phyloP scores from a whole-genome alignment of 2,113 vertebrate species.

The Isichthys henryi region DNA sequence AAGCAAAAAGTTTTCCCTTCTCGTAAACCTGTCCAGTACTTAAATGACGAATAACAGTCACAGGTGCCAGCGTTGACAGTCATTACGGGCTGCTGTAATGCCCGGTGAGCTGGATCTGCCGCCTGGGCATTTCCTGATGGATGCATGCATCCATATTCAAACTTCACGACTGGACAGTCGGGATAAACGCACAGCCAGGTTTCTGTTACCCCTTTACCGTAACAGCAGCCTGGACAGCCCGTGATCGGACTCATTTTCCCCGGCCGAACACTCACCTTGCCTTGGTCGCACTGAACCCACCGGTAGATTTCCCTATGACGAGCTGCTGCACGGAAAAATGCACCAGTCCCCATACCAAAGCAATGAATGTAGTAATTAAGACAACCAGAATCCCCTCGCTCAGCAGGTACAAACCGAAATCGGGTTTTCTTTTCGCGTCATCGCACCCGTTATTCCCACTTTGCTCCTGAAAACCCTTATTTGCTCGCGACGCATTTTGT shows the following conservation, averaged over 20 bases:
- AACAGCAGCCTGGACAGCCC: neutral
- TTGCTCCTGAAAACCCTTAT: conserved; percentile 14
- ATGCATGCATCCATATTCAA: neutral
- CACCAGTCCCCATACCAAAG: conserved; percentile 59
- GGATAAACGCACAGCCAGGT: neutral
- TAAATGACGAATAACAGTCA: neutral
- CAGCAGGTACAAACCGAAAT: conserved; percentile 48
- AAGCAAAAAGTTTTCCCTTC: neutral
- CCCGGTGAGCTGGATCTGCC: neutral
- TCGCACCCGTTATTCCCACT: conserved; percentile 41
- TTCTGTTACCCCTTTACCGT: neutral
- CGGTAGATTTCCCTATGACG: conserved; percentile 52
- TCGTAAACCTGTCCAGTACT: neutral
- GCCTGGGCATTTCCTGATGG: neutral
- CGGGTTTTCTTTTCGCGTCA: conserved; percentile 52
- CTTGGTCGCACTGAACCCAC: conserved; percentile 55
- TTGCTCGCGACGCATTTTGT: conserved; percentile 22
- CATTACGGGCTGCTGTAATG: neutral
- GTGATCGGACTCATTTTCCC: neutral
- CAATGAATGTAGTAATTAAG: conserved; percentile 55
- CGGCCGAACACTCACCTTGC: conserved; percentile 51
- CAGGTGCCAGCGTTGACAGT: neutral
- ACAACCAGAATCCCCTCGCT: conserved; percentile 49
- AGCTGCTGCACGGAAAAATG: conserved; percentile 62
- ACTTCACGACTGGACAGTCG: neutral